These are phyloP conservation scores for Chaitophorus viminalis DNA, from an alignment of 2,888 invertebrate genomes.

Conservation along the genomic window DNA sequence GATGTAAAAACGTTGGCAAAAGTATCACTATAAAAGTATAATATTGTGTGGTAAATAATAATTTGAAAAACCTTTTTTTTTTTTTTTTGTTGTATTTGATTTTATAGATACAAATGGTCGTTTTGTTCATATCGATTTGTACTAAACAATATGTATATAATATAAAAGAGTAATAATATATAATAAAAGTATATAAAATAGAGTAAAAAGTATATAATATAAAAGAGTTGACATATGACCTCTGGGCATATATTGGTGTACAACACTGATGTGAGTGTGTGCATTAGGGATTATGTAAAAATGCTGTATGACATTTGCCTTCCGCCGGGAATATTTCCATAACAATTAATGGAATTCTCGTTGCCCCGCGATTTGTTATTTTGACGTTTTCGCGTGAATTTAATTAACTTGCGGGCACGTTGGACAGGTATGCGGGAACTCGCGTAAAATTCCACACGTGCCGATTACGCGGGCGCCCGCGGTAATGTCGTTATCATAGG, in stretches of 20 bases:
- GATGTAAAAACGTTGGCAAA: background rate
- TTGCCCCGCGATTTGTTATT: constrained; percentile 29
- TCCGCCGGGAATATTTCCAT: constrained; percentile 6
- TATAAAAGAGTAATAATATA: too few relatives aligned
- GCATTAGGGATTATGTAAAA: background rate
- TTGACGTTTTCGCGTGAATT: constrained; percentile 46
- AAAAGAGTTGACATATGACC: too few relatives aligned
- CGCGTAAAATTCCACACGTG: constrained; percentile 60
- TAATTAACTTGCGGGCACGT: constrained; percentile 54
- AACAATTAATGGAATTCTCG: constrained; percentile 48
- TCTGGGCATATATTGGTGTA: too few relatives aligned
- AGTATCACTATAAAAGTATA: background rate
- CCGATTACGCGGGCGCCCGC: constrained; percentile 44
- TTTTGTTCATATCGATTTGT: too few relatives aligned
- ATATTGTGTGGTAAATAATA: too few relatives aligned
- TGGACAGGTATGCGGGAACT: constrained; percentile 35
- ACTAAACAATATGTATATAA: too few relatives aligned
- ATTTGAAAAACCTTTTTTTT: too few relatives aligned
- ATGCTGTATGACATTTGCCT: background rate
- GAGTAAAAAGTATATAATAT: too few relatives aligned
- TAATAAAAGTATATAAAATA: too few relatives aligned
- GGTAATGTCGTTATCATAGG: constrained; percentile 58
- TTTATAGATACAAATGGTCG: too few relatives aligned
- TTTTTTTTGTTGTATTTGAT: too few relatives aligned
- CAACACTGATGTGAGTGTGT: too few relatives aligned